Percentiles rank a stretch among this genome's conserved stretches.
Conservation (phyloP, 2,113 vertebrate species). For the Trinectes maculatus region DNA sequence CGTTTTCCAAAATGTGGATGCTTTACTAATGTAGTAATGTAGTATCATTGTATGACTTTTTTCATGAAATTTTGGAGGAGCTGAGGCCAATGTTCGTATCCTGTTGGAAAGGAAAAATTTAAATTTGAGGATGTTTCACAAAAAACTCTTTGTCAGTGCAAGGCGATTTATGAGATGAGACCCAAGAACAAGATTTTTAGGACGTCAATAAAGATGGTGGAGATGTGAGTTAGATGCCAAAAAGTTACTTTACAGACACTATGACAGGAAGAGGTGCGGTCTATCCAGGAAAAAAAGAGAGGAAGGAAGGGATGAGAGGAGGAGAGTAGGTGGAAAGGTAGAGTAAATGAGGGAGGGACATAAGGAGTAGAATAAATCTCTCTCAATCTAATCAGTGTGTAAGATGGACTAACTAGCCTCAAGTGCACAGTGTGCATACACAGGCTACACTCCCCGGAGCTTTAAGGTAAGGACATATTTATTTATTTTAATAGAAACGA, state of each 20-base stretch:
- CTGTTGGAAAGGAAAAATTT: not conserved
- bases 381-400: constrained; percentile 66
- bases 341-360: constrained; percentile 53
- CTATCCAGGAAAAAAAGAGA: constrained; percentile 22
- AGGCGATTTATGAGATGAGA: not conserved
- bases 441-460: not conserved
- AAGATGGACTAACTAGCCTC: constrained; percentile 39
- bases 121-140: too few relatives aligned
- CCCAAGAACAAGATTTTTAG: not conserved
- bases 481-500: not conserved
- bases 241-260: not conserved
- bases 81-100: constrained; percentile 11
- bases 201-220: not conserved
- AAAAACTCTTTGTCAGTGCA: not conserved
- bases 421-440: constrained; percentile 14
- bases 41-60: too few relatives aligned
- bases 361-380: constrained; percentile 66
- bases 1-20: too few relatives aligned
- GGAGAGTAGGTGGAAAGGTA: constrained; percentile 29
- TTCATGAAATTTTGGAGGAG: too few relatives aligned
- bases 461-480: constrained; percentile 50
- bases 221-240: not conserved
- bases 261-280: constrained; percentile 42
- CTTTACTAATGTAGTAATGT: too few relatives aligned
- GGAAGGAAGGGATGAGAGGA: constrained; percentile 33